A percentile compares a stretch with the other conserved stretches of the same genome.
Evolutionary conservation across 2,113 vertebrate species (phyloP).

Genomic region (Synchiropus splendidus): DNA sequence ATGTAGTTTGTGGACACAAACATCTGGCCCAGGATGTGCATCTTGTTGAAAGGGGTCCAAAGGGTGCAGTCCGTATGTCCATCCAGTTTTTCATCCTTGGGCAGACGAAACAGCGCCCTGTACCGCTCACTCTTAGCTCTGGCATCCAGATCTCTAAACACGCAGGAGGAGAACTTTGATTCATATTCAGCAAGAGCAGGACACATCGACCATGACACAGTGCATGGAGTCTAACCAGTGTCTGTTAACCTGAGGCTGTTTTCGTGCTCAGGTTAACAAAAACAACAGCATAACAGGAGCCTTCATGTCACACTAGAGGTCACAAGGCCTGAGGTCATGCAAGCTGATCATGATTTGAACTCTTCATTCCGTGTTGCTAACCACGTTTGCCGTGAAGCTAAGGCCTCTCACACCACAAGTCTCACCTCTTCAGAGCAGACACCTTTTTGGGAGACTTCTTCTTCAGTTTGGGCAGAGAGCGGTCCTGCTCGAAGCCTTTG

Average conservation of each 20-base stretch:
- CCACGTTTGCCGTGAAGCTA: too few relatives aligned
- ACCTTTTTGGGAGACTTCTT: conserved; percentile 95
- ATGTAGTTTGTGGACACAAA: conserved; percentile 99
- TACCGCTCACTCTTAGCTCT: conserved; percentile 94
- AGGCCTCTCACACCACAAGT: too few relatives aligned
- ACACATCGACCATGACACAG: not conserved
- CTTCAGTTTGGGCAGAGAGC: conserved; percentile 90
- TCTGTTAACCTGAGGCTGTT: not conserved
- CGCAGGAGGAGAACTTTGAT: not conserved
- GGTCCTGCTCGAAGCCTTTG: conserved; percentile 92
- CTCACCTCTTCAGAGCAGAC: conserved; percentile 88
- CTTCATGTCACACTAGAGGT: too few relatives aligned
- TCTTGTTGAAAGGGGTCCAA: conserved; percentile 98
- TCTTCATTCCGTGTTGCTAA: too few relatives aligned
- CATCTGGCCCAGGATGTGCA: conserved; percentile 96
- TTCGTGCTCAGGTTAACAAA: not conserved
- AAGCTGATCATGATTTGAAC: too few relatives aligned
- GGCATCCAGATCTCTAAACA: conserved; percentile 89
- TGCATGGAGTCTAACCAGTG: not conserved
- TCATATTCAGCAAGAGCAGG: too few relatives aligned
- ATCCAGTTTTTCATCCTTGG: conserved; percentile 93
- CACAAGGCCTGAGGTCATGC: too few relatives aligned
- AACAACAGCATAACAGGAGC: too few relatives aligned
- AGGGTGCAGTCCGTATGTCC: conserved; percentile 96
- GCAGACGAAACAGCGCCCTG: conserved; percentile 85